Evolutionary conservation across 2,888 invertebrate species (phyloP).

Genomic region (Pyrrhia umbra): DNA sequence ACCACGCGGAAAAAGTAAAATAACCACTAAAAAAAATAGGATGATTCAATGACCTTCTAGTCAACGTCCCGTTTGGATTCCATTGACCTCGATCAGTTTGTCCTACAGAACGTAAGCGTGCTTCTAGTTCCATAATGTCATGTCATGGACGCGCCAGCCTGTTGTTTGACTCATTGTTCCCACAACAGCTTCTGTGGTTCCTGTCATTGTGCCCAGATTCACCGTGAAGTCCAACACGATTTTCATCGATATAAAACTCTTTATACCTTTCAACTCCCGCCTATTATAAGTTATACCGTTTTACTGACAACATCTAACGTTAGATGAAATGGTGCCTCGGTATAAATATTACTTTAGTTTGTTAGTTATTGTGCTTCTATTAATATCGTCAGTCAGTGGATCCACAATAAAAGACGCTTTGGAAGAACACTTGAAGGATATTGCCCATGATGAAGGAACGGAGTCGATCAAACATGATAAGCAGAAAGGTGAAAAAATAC

Average conservation of each 20-base stretch:
- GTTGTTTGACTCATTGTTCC: slow-evolving; percentile 80
- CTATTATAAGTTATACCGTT: slow-evolving; percentile 74
- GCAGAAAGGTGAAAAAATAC: slow-evolving; percentile 85
- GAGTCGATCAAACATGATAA: slow-evolving; percentile 84
- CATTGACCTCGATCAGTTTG: slow-evolving; percentile 80
- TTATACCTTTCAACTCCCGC: slow-evolving; percentile 73
- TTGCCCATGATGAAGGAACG: slow-evolving; percentile 81
- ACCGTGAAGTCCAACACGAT: slow-evolving; percentile 86
- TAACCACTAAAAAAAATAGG: slow-evolving; percentile 4
- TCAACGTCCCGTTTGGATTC: slow-evolving; percentile 73
- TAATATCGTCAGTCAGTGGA: slow-evolving; percentile 73
- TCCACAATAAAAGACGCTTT: slow-evolving; percentile 84
- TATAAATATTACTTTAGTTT: slow-evolving; percentile 70
- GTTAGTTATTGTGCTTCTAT: slow-evolving; percentile 72
- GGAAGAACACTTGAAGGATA: slow-evolving; percentile 87
- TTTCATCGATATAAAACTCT: slow-evolving; percentile 85
- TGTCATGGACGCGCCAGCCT: slow-evolving; percentile 83
- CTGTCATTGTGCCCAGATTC: slow-evolving; percentile 87
- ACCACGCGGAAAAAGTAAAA: background rate
- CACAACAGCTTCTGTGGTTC: slow-evolving; percentile 80
- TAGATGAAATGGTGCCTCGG: slow-evolving; percentile 81
- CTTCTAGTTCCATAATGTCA: slow-evolving; percentile 75
- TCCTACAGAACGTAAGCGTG: slow-evolving; percentile 67
- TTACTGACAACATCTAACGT: slow-evolving; percentile 66
- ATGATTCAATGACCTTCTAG: slow-evolving; percentile 72